phyloP scores from a whole-genome alignment of 1,140 invertebrate genomes.

The Diorhabda carinulata region DNA sequence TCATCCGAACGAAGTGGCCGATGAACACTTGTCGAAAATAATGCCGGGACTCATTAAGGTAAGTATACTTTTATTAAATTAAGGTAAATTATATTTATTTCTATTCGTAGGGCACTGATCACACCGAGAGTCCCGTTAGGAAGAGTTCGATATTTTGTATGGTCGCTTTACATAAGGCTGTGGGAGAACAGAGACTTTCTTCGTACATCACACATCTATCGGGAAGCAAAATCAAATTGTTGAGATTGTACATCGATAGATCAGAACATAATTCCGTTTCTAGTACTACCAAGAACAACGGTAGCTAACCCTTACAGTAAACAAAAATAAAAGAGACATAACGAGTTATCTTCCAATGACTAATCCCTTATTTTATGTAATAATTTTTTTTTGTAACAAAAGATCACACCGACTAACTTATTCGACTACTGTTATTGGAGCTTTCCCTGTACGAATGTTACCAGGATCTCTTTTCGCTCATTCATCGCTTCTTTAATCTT shows the following conservation, averaged over 20 bases:
- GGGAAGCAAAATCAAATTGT: constrained; percentile 67
- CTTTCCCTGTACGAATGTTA: too few species aligned
- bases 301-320: constrained; percentile 13
- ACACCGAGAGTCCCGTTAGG: constrained; percentile 80
- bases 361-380: background rate
- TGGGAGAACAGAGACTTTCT: constrained; percentile 78
- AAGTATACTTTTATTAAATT: constrained; percentile 25
- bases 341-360: background rate
- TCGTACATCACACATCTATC: constrained; percentile 74
- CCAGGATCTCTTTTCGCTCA: too few species aligned
- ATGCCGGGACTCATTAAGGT: constrained; percentile 88
- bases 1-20: constrained; percentile 62
- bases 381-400: too few species aligned
- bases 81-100: background rate
- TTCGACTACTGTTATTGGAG: too few species aligned
- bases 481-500: too few species aligned
- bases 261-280: constrained; percentile 34
- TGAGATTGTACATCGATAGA: constrained; percentile 42
- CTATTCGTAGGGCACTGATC: constrained; percentile 73
- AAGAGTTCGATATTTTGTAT: constrained; percentile 95
- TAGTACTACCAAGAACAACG: constrained; percentile 35
- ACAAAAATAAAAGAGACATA: background rate
- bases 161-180: constrained; percentile 82
- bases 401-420: too few species aligned
- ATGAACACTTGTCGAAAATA: constrained; percentile 70